Base-by-base conservation (phyloP, 2,888 invertebrate species). In the Pyrochroa serraticornis region DNA sequence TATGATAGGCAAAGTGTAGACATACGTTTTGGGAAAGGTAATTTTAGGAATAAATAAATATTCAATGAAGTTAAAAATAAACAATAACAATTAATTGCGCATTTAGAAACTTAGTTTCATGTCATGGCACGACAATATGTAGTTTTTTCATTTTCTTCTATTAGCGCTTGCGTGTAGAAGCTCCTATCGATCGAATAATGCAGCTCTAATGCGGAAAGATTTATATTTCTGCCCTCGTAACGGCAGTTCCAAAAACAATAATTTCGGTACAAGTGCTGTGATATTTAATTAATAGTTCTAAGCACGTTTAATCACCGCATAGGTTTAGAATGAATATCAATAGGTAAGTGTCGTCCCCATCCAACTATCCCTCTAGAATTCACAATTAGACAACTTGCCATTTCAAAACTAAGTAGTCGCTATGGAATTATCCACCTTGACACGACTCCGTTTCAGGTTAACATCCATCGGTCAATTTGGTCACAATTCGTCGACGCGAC, bases 191-290 rank as follows among this genome's bases (percentile, higher is more conserved):
- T 53, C 49, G 43, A 49, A 44, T 53, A 46, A 58, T 53, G 52
- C 58, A 53, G 53, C 48, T 38, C 47, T 58, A 58, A 53, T 58
- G 58, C 58, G 58, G 58, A 58, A 31, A 52, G 58, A 58, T 58
- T 58, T 53, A 58, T 58, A 58, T 58, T 58, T 53, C 48, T 22
- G 3, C 7, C 42, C n/a, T 22, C 31, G 46, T 58, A 31, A 58
- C 37, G 41, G 45, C 46, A 56, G 43, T 43, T 37, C 45, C 30
- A 51, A 31, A 43, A 42, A 13, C 35, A 10, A 13, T 33, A 30
- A 51, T 43, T 51, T 36, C 35, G 22, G n/a, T 51, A 51, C 12
- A 42, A 42, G 22, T 35, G 35, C 50, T 51, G 50, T 51, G 50
- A 51, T 51, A 51, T 36, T 13, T 41, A 43, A 42, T 51, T 42